Percentiles rank a stretch among this genome's conserved stretches.
Evolutionary conservation across 1,140 invertebrate species (phyloP).

Genomic region (Drosophila kohkoa): DNA sequence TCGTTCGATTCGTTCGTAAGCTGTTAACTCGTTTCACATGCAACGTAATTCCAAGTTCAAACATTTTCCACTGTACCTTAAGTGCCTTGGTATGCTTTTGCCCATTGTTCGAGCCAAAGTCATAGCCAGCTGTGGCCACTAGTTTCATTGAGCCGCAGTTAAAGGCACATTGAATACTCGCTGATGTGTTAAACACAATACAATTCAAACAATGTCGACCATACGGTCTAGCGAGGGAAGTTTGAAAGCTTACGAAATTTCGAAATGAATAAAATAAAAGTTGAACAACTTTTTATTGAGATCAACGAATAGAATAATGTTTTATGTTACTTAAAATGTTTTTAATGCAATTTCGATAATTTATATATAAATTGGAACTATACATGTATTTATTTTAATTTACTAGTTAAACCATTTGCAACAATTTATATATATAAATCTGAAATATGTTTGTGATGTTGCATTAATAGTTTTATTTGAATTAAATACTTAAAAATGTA

Average conservation of each 20-base stretch:
- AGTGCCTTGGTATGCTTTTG: not conserved
- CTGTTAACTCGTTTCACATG: constrained; percentile 17
- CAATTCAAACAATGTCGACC: constrained; percentile 29
- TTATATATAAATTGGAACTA: no score
- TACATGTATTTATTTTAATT: not conserved
- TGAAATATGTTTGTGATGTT: no score
- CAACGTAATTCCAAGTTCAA: constrained; percentile 26
- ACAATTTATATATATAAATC: no score
- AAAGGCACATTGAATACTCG: constrained; percentile 20
- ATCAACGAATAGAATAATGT: no score
- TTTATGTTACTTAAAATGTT: no score
- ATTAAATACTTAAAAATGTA: no score
- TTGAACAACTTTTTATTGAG: no score
- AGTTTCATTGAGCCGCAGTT: constrained; percentile 39
- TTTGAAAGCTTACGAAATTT: not conserved
- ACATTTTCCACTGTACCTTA: constrained; percentile 11
- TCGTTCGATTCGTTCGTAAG: constrained; percentile 19
- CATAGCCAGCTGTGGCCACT: constrained; percentile 7
- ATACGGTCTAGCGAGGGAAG: constrained; percentile 15
- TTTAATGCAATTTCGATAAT: no score
- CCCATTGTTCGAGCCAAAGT: constrained; percentile 6
- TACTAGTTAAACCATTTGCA: no score
- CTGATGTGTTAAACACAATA: constrained; percentile 30
- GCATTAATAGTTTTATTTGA: no score
- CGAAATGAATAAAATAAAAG: no score